Base-by-base conservation (phyloP, 2,888 invertebrate species). In the Cerastoderma edule region DNA sequence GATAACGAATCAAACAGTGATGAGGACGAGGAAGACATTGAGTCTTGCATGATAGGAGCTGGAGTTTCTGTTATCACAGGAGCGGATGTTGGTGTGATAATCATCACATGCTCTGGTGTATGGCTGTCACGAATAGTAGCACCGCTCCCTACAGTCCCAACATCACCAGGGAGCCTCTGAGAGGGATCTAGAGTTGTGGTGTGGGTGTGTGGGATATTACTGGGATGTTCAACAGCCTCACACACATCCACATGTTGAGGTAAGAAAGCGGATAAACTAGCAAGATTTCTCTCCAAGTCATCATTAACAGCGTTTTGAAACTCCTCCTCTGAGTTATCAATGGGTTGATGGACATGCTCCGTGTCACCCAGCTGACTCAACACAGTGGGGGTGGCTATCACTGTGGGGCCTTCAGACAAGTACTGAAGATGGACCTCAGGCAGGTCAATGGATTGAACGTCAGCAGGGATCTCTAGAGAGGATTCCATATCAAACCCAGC, bases 251-350 rank as follows among this genome's bases (percentile, higher is more conserved):
- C 78, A 75, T 80, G 80, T 16, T 76, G 84, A 33, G 80, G 78
- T 33, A 78, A 46, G 60, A 64, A 75, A 10, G 74, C 64, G 30
- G 72, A 66, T 19, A 77, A 30, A 53, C 77, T 77, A 13, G 87
- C 80, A 80, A 87, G 81, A 56, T 85, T 83, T 22, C 87, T 74
- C 67, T 88, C 89, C 33, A 81, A 70, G 32, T 87, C 89, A 54
- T 83, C 83, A 76, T 89, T 88, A 13, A 89, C 75, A 24, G 85
- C 88, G 81, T 89, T 89, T 64, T 89, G 86, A 46, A 84, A 81
- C 50, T 84, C 88, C 72, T 89, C 87, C 32, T 82, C 80, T 39
- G 82, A 72, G 75, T 84, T 83, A 63, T 87, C 86, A 19, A 82
- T 72, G 3, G 77, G 75, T 30, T 82, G 74, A 53, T 80, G 83